Percentiles rank a stretch among this genome's conserved stretches.
Conservation (phyloP, 2,113 vertebrate genomes). For the Cariama cristata region DNA sequence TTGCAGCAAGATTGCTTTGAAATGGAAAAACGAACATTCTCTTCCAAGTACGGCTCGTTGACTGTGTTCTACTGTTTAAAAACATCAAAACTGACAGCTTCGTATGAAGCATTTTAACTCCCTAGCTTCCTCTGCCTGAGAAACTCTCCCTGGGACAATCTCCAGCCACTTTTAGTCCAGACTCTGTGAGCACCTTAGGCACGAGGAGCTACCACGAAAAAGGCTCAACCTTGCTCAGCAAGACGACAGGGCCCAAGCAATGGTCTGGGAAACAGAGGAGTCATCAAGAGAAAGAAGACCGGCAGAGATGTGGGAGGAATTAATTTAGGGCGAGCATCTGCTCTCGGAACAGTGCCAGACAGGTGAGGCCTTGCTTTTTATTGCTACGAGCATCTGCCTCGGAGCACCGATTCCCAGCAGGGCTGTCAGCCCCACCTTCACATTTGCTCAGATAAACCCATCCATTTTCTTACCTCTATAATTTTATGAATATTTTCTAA, state of each 20-base stretch:
- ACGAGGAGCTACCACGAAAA: fast-evolving
- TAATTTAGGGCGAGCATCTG: slow-evolving; percentile 13
- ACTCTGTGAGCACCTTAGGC: background rate
- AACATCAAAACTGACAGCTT: background rate
- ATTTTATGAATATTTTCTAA: background rate
- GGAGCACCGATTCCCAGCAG: background rate
- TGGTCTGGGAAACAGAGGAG: background rate
- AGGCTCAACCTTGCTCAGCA: background rate
- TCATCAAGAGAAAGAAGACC: background rate
- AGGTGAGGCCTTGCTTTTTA: slow-evolving; percentile 30
- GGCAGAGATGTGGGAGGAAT: background rate
- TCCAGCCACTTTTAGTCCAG: background rate
- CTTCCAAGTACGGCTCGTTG: background rate
- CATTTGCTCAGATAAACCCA: slow-evolving; percentile 30
- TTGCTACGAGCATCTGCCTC: background rate
- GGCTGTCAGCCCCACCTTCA: background rate
- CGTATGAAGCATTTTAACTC: background rate
- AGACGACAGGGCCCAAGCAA: background rate
- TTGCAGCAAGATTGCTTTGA: background rate
- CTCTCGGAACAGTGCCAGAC: background rate
- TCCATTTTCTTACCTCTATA: background rate
- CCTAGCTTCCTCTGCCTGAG: background rate
- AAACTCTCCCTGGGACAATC: background rate
- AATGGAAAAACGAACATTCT: background rate
- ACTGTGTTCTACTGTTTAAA: background rate